These are phyloP conservation scores for Drosophila bifasciata DNA, from an alignment of 1,140 invertebrate genomes.

Conservation along the genomic window DNA sequence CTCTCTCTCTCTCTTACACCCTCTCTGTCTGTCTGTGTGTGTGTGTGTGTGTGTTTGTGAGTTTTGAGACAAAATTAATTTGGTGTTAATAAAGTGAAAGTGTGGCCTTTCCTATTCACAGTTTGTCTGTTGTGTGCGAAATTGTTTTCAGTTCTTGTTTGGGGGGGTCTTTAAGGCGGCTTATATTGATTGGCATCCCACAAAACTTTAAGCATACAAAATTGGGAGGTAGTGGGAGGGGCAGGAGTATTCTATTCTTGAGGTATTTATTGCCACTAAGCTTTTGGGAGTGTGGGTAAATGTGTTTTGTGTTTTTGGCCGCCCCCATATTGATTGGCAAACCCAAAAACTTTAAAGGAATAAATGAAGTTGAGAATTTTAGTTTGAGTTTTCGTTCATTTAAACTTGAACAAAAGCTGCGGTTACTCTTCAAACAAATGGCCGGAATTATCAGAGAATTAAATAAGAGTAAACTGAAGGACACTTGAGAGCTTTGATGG, in stretches of 20 bases:
- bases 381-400: neutral
- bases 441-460: no score
- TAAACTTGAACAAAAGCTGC: no score
- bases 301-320: no score
- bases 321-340: neutral
- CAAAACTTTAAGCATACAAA: slow-evolving; percentile 27
- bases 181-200: slow-evolving; percentile 12
- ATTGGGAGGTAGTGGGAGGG: no score
- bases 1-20: slow-evolving; percentile 1
- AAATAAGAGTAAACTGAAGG: no score
- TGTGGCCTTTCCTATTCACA: slow-evolving; percentile 25
- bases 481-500: no score
- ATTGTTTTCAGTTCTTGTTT: slow-evolving; percentile 16
- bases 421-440: no score
- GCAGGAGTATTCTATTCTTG: no score
- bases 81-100: slow-evolving; percentile 76
- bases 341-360: slow-evolving; percentile 23
- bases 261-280: no score
- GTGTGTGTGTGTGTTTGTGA: slow-evolving; percentile 5
- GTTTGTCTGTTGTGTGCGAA: neutral
- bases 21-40: neutral
- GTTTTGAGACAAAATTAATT: slow-evolving; percentile 67
- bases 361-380: neutral
- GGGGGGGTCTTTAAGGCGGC: slow-evolving; percentile 35
- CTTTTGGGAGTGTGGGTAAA: no score